phyloP scores from a whole-genome alignment of 2,113 vertebrate genomes.

The Fregetta grallaria region DNA sequence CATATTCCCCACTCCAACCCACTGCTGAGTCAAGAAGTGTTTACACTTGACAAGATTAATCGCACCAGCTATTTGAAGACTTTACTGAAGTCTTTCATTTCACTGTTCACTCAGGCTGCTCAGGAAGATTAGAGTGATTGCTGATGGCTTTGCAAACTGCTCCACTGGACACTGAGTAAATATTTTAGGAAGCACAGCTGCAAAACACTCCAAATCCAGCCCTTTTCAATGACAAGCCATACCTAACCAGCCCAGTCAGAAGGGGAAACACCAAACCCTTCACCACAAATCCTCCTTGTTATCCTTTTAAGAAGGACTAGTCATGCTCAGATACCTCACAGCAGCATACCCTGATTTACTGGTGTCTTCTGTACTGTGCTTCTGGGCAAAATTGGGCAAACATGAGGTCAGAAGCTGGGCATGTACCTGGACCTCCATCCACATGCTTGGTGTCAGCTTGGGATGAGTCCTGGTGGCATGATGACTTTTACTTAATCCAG shows the following conservation, averaged over 20 bases:
- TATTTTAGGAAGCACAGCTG: conserved; percentile 14
- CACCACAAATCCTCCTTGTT: not conserved
- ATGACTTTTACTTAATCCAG: not conserved
- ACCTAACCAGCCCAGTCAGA: not conserved
- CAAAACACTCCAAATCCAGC: conserved; percentile 12
- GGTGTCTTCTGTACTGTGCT: not conserved
- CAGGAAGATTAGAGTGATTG: conserved; percentile 39
- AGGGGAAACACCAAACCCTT: not conserved
- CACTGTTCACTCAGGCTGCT: conserved; percentile 38
- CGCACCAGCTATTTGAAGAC: conserved; percentile 18
- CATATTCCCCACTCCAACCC: not conserved
- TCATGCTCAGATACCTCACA: not conserved
- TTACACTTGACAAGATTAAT: conserved; percentile 42
- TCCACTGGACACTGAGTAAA: conserved; percentile 49
- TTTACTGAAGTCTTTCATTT: conserved; percentile 40
- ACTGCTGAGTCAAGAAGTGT: not conserved
- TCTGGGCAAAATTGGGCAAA: not conserved
- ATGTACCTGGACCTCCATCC: not conserved
- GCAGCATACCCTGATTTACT: not conserved
- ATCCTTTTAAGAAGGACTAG: not conserved
- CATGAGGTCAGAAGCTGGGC: not conserved
- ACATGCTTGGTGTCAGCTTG: not conserved
- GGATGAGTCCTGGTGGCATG: not conserved
- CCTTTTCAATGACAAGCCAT: not conserved
- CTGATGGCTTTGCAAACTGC: conserved; percentile 53